Evolutionary conservation across 1,140 invertebrate species (phyloP), one percentile per base, ranked within the genome.

Genomic region (Riptortus pedestris): DNA sequence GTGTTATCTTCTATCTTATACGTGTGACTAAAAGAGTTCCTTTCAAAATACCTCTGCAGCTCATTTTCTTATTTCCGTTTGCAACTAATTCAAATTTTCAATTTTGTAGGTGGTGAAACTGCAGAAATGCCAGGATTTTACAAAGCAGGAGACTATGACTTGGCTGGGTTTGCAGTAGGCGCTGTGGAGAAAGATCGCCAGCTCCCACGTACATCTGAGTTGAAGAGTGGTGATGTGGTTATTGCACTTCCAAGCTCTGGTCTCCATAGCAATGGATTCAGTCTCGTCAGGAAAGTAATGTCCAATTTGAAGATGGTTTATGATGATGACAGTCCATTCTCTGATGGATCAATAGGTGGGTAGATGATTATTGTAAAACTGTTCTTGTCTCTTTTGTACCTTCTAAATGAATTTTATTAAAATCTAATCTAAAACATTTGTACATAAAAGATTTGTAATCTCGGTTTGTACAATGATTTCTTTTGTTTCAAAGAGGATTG

Each of bases 121-220:
- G 92, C 95, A 0, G 94, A 98, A 75, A 93, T 98, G 88, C 93
- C 96, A 0, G 88, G 91, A 31, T 87, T 98, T 80, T 98, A 98
- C 74, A 74, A 77, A 2, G 73, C 79, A 2, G 85, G 85, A n/a
- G 87, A 92, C 45, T 98, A 96, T 74, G 95, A 98, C 76, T 75
- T 98, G 24, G 95, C 94, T 16, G 96, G 96, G 12, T 98, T 98
- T 79, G 85, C 91, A 16, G 86, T 98, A 24, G 96, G 95, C 22
- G 91, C 88, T 20, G 89, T 95, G 0, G 90, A 96, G 73, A 79
- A 83, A 47, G 72, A 76, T 0, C 76, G 83, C 59, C 80, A 94
- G 16, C 75, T 97, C 68, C 93, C 93, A 1, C 80, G 78, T 62
- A 78, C 81, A 4, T 76, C 81, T 26, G 80, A 85, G 16, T 89